A percentile compares a stretch with the other conserved stretches of the same genome.
phyloP scores from a whole-genome alignment of 1,140 invertebrate species.

The Nasonia vitripennis region DNA sequence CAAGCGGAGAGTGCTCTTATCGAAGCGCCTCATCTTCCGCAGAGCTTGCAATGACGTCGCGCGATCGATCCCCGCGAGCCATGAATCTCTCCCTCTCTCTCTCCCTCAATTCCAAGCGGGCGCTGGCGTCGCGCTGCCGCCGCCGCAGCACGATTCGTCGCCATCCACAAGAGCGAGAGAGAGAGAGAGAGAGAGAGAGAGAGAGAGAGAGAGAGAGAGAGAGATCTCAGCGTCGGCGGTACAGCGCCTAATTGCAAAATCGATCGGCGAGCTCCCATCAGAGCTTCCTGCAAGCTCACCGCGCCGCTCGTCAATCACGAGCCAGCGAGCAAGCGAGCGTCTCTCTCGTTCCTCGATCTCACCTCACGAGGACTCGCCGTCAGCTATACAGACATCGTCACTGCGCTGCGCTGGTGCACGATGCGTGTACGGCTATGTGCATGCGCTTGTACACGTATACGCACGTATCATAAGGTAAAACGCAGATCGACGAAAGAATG shows the following conservation, averaged over 20 bases:
- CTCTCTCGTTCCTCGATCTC: slow-evolving; percentile 54
- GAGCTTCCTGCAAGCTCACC: slow-evolving; percentile 53
- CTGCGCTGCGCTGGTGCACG: not conserved
- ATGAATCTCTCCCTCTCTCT: slow-evolving; percentile 15
- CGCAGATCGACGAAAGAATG: slow-evolving; percentile 14
- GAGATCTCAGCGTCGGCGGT: slow-evolving; percentile 46
- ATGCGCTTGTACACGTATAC: not conserved
- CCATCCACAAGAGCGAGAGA: not conserved
- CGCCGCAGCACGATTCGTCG: not conserved
- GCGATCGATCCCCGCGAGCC: not conserved
- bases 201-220: slow-evolving; percentile 48
- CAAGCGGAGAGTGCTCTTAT: not conserved
- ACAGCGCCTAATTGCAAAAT: slow-evolving; percentile 68
- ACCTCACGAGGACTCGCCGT: slow-evolving; percentile 59
- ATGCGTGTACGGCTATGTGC: not conserved
- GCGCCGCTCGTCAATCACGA: slow-evolving; percentile 52
- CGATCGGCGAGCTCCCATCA: slow-evolving; percentile 55
- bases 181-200: not conserved
- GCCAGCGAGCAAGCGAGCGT: not conserved
- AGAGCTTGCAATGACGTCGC: not conserved
- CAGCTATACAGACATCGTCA: not conserved
- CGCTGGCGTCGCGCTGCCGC: slow-evolving; percentile 29
- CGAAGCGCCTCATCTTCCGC: not conserved
- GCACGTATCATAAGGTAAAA: not conserved
- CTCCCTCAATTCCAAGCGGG: not conserved